These are phyloP conservation scores for Salarias fasciatus DNA, from an alignment of 2,797 vertebrate genomes.

Conservation along the genomic window DNA sequence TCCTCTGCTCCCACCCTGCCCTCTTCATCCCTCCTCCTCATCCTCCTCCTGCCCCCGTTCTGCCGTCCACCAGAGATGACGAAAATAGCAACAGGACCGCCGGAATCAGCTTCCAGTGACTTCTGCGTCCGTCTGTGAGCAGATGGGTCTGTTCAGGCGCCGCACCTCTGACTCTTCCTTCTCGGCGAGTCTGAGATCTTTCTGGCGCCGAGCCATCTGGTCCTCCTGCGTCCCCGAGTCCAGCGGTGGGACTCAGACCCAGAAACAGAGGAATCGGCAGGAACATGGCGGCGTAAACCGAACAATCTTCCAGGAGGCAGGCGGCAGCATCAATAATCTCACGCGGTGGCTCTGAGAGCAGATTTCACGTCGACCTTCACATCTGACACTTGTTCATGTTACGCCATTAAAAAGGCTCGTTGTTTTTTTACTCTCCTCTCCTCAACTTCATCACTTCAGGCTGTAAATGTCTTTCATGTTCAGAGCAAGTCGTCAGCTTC, in stretches of 20 bases:
- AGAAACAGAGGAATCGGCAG: constrained; percentile 33
- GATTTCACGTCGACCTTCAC: too few relatives aligned
- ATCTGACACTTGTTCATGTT: too few relatives aligned
- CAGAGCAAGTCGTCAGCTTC: too few relatives aligned
- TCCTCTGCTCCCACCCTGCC: constrained; percentile 24
- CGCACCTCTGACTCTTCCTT: constrained; percentile 30
- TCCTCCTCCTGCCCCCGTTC: constrained; percentile 26
- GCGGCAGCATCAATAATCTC: background rate
- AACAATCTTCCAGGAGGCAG: constrained; percentile 20
- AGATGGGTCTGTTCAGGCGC: constrained; percentile 68
- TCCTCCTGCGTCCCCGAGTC: constrained; percentile 49
- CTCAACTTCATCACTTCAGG: too few relatives aligned
- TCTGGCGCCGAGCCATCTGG: constrained; percentile 66
- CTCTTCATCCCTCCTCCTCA: constrained; percentile 21
- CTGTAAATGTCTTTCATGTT: too few relatives aligned
- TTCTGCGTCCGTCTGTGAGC: constrained; percentile 64
- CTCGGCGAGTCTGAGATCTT: constrained; percentile 58
- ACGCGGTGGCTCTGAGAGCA: background rate
- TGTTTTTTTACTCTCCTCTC: too few relatives aligned
- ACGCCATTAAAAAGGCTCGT: too few relatives aligned
- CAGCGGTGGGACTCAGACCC: constrained; percentile 51
- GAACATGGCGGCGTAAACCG: constrained; percentile 37
- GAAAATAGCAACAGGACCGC: constrained; percentile 62
- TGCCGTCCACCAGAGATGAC: constrained; percentile 58
- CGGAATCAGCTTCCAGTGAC: constrained; percentile 58